Base-by-base conservation (phyloP, 2,888 invertebrate species). In the Lydus trimaculatus region DNA sequence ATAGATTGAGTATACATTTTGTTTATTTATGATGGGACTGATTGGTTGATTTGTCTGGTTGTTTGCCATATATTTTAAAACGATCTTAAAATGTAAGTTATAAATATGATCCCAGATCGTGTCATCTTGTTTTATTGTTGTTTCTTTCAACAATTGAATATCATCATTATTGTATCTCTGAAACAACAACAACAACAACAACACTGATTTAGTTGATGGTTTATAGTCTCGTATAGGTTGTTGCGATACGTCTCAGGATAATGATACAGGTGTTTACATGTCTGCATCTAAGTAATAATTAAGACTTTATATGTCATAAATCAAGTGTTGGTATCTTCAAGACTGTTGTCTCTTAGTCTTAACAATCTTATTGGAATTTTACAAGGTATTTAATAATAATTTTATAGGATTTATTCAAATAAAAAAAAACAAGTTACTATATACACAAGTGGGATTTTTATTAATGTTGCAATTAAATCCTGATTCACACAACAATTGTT, bases 221-320 rank as follows among this genome's bases (percentile, higher is more conserved):
- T 61, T 62, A 62, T 62, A 28, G 39, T 23, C 31, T 48, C 20
- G 48, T 1, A 48, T 48, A 48, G 20, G 48, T 48, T 48, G 48
- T 48, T 48, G 64, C 52, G 63, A 67, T 48, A 48, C 8, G 20
- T 48, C 20, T 8, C 20, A 48, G 28, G 56, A 67, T 71, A 71
- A 72, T 71, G 63, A 72, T 70, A 72, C 66, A 66, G 66, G 71
- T 71, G 67, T 74, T 74, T 72, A 71, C 64, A 72, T 66, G 60
- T 68, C 63, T 58, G 63, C 61, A 63, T 64, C 48, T 59, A 56
- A 20, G 64, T 63, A 72, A 75, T 75, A 73, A 75, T 75, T 75
- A 73, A 73, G 71, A 67, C 67, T 71, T 72, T 70, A 72, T 72
- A 69, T 64, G 70, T 71, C 64, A 64, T 73, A 75, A 75, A 75